phyloP scores from a whole-genome alignment of 2,113 vertebrate species.

The Malurus alboscapulatus region DNA sequence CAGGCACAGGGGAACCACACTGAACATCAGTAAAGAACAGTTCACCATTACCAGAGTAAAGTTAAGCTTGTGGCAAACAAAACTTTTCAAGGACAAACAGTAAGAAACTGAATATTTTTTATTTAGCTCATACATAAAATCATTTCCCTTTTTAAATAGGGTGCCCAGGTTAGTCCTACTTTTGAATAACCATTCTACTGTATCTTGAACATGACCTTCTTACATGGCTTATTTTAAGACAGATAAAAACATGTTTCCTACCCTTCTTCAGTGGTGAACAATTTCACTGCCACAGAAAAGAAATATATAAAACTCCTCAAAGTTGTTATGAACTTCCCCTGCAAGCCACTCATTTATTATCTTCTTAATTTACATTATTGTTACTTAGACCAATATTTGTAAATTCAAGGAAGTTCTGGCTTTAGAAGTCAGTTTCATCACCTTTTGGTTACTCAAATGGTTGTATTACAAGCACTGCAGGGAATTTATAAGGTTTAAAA shows the following conservation, averaged over 20 bases:
- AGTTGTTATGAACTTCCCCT: background rate
- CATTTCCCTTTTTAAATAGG: background rate
- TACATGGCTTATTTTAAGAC: background rate
- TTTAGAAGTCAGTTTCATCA: background rate
- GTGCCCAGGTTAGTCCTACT: background rate
- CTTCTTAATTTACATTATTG: background rate
- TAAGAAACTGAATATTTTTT: background rate
- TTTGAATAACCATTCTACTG: background rate
- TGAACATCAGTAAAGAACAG: background rate
- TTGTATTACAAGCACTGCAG: background rate
- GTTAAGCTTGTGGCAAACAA: background rate
- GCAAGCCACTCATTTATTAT: background rate
- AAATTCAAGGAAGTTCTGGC: background rate
- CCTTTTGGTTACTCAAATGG: background rate
- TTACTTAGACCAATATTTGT: background rate
- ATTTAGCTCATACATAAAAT: background rate
- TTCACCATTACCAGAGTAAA: background rate
- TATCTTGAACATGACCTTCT: background rate
- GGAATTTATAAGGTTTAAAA: background rate
- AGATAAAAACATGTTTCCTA: rapidly evolving
- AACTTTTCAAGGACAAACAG: background rate
- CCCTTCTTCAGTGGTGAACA: background rate
- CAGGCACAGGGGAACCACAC: background rate
- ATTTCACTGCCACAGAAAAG: background rate
- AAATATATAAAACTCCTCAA: background rate